Percentiles rank a stretch among this genome's conserved stretches.
Evolutionary conservation across 2,888 invertebrate genomes (phyloP).

Genomic region (Zonitis immaculata): DNA sequence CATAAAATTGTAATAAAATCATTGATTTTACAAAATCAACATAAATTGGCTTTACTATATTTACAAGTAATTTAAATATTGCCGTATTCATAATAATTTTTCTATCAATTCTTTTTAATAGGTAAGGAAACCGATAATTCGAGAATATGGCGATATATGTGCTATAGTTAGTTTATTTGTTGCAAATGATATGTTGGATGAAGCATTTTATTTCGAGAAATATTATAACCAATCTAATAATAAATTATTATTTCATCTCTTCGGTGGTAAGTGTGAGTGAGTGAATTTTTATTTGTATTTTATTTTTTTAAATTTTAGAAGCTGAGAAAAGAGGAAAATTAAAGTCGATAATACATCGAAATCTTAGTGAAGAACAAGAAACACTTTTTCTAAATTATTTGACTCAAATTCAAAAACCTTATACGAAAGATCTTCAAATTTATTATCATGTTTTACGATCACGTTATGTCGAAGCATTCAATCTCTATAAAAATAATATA

Average conservation of each 20-base stretch:
- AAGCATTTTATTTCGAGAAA: constrained; percentile 62
- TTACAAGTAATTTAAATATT: constrained; percentile 56
- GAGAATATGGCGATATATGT: constrained; percentile 49
- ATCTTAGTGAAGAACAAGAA: constrained; percentile 62
- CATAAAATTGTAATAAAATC: constrained; percentile 65
- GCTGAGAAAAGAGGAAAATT: constrained; percentile 53
- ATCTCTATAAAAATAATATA: constrained; percentile 46
- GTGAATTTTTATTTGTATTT: constrained; percentile 4
- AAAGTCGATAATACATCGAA: constrained; percentile 58
- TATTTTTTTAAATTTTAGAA: constrained; percentile 3
- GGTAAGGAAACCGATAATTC: constrained; percentile 44
- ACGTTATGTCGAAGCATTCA: constrained; percentile 56
- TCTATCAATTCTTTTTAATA: constrained; percentile 30
- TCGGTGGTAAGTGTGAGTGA: constrained; percentile 52
- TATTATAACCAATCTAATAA: constrained; percentile 48
- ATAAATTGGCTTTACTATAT: constrained; percentile 67
- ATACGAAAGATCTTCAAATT: constrained; percentile 62
- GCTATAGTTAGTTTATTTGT: constrained; percentile 59
- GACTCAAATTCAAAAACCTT: constrained; percentile 51
- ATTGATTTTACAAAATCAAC: constrained; percentile 62
- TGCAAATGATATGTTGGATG: constrained; percentile 59
- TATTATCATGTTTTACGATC: constrained; percentile 64
- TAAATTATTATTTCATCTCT: constrained; percentile 57
- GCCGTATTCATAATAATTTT: constrained; percentile 3
- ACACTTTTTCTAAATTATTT: constrained; percentile 63